Conservation (phyloP, 2,797 vertebrate genomes). For the Sebastes iracundus region DNA sequence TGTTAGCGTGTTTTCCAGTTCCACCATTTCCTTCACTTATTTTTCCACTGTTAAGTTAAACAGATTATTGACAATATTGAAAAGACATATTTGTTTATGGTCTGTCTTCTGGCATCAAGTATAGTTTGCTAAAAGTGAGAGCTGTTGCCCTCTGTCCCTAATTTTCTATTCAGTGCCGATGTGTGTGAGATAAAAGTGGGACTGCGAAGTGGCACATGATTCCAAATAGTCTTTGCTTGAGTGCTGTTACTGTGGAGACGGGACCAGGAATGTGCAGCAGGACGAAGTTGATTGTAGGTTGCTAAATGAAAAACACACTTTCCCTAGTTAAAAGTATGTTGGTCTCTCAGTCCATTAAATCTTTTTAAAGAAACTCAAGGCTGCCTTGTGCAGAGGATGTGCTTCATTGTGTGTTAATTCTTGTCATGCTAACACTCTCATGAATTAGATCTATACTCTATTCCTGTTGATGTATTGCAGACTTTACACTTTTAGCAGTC, state of each 20-base stretch:
- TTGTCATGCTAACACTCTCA: conserved; percentile 54
- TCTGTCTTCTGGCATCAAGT: conserved; percentile 3
- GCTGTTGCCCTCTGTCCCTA: conserved; percentile 25
- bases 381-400: conserved; percentile 54
- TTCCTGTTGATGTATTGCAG: neutral
- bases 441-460: conserved; percentile 31
- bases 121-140: conserved; percentile 35
- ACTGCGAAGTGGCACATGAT: conserved; percentile 74
- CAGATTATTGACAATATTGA: conserved; percentile 43
- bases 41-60: conserved; percentile 36
- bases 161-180: conserved; percentile 38
- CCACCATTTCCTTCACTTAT: neutral
- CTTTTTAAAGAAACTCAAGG: conserved; percentile 67
- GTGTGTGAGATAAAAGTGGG: conserved; percentile 57
- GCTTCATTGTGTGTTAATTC: conserved; percentile 56
- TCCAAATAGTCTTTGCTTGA: conserved; percentile 79
- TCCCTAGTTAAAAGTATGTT: conserved; percentile 75
- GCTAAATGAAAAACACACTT: conserved; percentile 82
- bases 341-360: conserved; percentile 69
- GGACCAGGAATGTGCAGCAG: conserved; percentile 74
- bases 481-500: neutral
- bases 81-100: conserved; percentile 33
- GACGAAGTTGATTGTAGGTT: conserved; percentile 79
- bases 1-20: conserved; percentile 42
- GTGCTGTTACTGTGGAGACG: conserved; percentile 76